phyloP scores from a whole-genome alignment of 2,113 vertebrate species.

The Osmerus mordax region DNA sequence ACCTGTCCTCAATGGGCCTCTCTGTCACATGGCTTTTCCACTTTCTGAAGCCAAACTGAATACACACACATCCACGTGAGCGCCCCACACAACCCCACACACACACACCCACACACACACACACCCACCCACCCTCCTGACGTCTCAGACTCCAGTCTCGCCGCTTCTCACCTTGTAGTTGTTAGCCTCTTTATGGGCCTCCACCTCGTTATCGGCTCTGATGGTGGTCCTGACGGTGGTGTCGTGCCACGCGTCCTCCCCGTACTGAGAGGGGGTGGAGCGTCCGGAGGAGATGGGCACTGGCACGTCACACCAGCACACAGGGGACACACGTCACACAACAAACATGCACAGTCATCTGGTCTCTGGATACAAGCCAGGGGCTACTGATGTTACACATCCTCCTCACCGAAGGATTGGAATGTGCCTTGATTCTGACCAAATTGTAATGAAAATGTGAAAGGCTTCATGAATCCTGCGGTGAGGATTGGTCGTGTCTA shows the following conservation, averaged over 20 bases:
- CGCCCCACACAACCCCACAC: too few species aligned
- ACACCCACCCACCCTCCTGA: too few species aligned
- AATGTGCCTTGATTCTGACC: too few species aligned
- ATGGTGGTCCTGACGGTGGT: conserved; percentile 72
- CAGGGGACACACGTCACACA: background rate
- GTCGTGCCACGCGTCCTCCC: conserved; percentile 73
- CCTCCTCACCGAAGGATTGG: too few species aligned
- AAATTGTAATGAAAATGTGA: too few species aligned
- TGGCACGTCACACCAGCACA: background rate
- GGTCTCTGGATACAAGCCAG: background rate
- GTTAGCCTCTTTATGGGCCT: conserved; percentile 82
- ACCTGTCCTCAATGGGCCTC: conserved; percentile 78
- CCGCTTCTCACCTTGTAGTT: conserved; percentile 74
- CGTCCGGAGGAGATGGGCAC: conserved; percentile 22
- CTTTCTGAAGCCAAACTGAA: conserved; percentile 88
- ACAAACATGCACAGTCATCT: background rate
- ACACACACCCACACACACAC: too few species aligned
- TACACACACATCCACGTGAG: background rate
- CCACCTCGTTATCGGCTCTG: conserved; percentile 77
- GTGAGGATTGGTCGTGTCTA: too few species aligned
- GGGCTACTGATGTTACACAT: too few species aligned
- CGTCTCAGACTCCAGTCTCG: background rate
- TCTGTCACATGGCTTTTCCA: conserved; percentile 86
- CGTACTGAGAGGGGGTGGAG: conserved; percentile 47
- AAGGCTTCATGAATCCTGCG: too few species aligned